These are phyloP conservation scores for Rousettus madagascariensis DNA, from an alignment of 2,797 vertebrate species.

Conservation along the genomic window DNA sequence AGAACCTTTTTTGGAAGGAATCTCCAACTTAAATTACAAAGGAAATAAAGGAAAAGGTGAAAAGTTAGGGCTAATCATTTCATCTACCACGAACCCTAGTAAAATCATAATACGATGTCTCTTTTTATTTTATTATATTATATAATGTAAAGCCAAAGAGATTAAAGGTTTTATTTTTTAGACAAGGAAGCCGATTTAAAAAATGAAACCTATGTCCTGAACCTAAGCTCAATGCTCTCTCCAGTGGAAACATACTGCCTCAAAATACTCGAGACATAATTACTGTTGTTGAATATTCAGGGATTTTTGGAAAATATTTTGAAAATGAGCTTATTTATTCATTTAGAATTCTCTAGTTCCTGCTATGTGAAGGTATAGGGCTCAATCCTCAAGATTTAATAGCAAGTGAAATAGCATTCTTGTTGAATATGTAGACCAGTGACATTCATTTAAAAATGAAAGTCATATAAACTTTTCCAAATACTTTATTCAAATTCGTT, in stretches of 20 bases:
- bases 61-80: background rate
- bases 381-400: background rate
- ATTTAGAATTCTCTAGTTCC: background rate
- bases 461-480: background rate
- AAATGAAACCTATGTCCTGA: background rate
- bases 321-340: background rate
- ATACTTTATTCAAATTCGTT: background rate
- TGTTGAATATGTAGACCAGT: background rate
- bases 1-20: background rate
- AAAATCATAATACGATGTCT: background rate
- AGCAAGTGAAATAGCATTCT: background rate
- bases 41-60: background rate
- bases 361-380: background rate
- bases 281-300: background rate
- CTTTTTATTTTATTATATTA: background rate
- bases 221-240: background rate
- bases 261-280: background rate
- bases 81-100: background rate
- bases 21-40: background rate
- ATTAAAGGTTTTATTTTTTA: background rate
- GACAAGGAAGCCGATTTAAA: background rate
- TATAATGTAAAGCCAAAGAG: background rate
- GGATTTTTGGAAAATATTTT: background rate
- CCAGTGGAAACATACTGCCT: background rate
- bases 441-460: background rate